Percentiles rank a stretch among this genome's conserved stretches.
Evolutionary conservation across 2,797 vertebrate species (phyloP).

Genomic region (Gymnothorax javanicus): DNA sequence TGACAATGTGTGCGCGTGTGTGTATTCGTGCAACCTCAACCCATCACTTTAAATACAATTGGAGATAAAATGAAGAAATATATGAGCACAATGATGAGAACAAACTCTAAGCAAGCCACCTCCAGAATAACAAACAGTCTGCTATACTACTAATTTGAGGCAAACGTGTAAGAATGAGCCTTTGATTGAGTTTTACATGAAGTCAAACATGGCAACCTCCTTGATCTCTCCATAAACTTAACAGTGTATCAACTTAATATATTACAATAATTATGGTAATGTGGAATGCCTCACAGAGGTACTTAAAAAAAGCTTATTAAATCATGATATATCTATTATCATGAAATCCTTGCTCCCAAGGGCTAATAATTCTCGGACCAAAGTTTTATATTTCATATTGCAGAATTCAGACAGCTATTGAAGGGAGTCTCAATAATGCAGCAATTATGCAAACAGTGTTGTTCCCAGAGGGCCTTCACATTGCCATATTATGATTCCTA

Average conservation of each 20-base stretch:
- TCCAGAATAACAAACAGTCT: neutral
- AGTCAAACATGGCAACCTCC: neutral
- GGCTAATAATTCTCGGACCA: neutral
- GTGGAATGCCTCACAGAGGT: slow-evolving; percentile 39
- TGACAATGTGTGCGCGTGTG: neutral
- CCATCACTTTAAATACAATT: neutral
- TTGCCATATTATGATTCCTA: neutral
- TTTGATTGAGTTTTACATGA: neutral
- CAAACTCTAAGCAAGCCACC: neutral
- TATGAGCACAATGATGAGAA: neutral
- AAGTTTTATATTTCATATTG: neutral
- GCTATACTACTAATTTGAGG: neutral
- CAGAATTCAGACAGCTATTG: neutral
- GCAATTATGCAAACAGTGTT: neutral
- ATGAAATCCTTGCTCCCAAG: neutral
- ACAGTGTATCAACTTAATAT: slow-evolving; percentile 2
- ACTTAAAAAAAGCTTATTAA: slow-evolving; percentile 36
- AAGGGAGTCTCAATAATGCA: slow-evolving; percentile 11
- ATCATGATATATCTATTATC: slow-evolving; percentile 28
- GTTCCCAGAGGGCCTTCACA: neutral
- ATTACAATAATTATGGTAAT: slow-evolving; percentile 45
- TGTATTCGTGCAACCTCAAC: neutral
- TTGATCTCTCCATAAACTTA: neutral
- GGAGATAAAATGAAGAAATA: neutral
- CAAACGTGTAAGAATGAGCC: neutral